Conservation (phyloP, 2,888 invertebrate genomes). For the Aspidapion aeneum region DNA sequence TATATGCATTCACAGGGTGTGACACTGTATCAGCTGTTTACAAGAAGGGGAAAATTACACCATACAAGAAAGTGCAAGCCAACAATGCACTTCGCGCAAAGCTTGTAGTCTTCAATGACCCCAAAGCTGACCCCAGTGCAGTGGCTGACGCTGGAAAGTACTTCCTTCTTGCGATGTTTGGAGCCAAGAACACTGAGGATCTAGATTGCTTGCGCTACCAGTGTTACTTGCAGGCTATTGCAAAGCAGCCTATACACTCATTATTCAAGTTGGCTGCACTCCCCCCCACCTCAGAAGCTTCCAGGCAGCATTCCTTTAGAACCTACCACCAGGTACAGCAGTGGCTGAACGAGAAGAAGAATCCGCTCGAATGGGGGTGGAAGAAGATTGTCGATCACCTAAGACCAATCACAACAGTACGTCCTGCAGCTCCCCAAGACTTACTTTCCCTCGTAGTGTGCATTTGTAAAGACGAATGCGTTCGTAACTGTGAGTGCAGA, state of each 20-base stretch:
- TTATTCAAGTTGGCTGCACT: slow-evolving; percentile 21
- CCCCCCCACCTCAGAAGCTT: slow-evolving; percentile 11
- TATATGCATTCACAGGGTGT: slow-evolving; percentile 14
- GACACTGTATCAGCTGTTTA: slow-evolving; percentile 15
- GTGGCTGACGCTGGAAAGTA: slow-evolving; percentile 11
- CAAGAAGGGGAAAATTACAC: slow-evolving; percentile 16
- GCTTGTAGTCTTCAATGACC: slow-evolving; percentile 18
- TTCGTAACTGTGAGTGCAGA: no score
- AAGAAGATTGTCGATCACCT: no score
- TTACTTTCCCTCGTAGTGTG: no score
- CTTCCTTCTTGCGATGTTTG: slow-evolving; percentile 15
- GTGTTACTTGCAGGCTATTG: slow-evolving; percentile 16
- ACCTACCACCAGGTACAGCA: slow-evolving; percentile 19
- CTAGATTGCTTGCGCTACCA: slow-evolving; percentile 15
- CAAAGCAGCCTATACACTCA: slow-evolving; percentile 15
- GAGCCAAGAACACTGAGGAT: slow-evolving; percentile 15
- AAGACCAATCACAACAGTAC: no score
- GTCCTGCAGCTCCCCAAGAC: no score
- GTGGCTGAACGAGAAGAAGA: no score
- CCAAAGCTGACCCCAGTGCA: slow-evolving; percentile 9
- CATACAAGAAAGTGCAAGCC: slow-evolving; percentile 14
- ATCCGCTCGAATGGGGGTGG: no score
- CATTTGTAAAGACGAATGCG: no score
- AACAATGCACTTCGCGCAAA: slow-evolving; percentile 12
- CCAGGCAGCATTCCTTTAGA: slow-evolving; percentile 27